A percentile compares a stretch with the other conserved stretches of the same genome.
phyloP scores from a whole-genome alignment of 2,113 vertebrate genomes.

The Nesospiza acunhae region DNA sequence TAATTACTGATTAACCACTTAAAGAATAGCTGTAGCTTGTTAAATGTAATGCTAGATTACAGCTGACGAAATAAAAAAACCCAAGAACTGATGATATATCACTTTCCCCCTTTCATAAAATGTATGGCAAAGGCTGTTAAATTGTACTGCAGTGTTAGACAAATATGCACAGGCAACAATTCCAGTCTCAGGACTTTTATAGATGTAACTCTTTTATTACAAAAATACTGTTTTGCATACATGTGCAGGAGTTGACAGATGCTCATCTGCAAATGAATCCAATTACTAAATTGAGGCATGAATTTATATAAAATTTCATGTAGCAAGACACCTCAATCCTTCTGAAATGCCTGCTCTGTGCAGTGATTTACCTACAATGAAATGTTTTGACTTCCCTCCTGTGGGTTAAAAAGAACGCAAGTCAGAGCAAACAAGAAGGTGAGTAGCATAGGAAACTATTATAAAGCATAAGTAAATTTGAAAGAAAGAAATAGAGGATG shows the following conservation, averaged over 20 bases:
- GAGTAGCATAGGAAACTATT: not conserved
- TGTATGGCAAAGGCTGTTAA: not conserved
- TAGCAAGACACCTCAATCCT: not conserved
- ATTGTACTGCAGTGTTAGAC: not conserved
- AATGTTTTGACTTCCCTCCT: not conserved
- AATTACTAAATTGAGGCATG: not conserved
- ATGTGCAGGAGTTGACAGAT: not conserved
- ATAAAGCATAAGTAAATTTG: not conserved
- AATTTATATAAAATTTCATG: not conserved
- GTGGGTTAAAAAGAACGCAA: not conserved
- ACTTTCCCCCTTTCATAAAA: not conserved
- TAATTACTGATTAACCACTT: not conserved
- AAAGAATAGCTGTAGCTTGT: not conserved
- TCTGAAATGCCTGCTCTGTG: not conserved
- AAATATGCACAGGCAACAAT: not conserved
- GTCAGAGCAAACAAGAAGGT: not conserved
- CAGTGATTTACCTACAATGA: not conserved
- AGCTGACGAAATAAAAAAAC: not conserved
- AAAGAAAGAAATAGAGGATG: not conserved
- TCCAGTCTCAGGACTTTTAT: not conserved
- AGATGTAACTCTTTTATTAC: not conserved
- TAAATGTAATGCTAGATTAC: not conserved
- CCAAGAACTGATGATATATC: not conserved
- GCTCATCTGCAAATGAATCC: not conserved
- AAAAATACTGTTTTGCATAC: not conserved